Conservation (phyloP, 1,140 invertebrate genomes). For the Heliconius nattereri region DNA sequence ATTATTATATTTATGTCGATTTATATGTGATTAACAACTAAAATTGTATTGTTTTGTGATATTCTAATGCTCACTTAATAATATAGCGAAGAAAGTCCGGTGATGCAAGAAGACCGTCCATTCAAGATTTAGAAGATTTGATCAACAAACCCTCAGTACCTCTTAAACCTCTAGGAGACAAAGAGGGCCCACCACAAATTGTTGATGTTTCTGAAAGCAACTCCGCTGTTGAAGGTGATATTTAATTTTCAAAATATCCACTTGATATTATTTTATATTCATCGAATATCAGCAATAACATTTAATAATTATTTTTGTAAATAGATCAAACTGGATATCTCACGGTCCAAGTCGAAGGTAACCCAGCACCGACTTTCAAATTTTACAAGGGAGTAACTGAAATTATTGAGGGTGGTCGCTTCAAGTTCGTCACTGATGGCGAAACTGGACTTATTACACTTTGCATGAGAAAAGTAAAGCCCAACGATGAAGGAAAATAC, state of each 20-base stretch:
- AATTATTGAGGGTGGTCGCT: constrained; percentile 95
- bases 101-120: constrained; percentile 91
- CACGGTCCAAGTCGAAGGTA: constrained; percentile 93
- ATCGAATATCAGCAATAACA: no score
- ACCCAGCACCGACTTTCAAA: constrained; percentile 95
- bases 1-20: constrained; percentile 41
- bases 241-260: background rate
- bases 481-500: constrained; percentile 98
- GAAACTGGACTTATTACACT: constrained; percentile 94
- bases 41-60: constrained; percentile 1
- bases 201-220: constrained; percentile 95
- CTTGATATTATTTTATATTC: no score
- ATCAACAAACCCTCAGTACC: constrained; percentile 96
- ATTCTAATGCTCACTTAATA: constrained; percentile 46
- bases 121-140: constrained; percentile 93
- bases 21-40: constrained; percentile 57
- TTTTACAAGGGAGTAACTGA: constrained; percentile 97
- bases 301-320: constrained; percentile 18
- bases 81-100: constrained; percentile 91
- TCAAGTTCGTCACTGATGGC: constrained; percentile 95
- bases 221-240: constrained; percentile 93
- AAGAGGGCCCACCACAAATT: constrained; percentile 91
- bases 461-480: constrained; percentile 97
- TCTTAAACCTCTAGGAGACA: constrained; percentile 86
- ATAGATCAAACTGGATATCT: constrained; percentile 94